A percentile compares a stretch with the other conserved stretches of the same genome.
Evolutionary conservation across 2,113 vertebrate genomes (phyloP).

Genomic region (Syngnathus floridae): DNA sequence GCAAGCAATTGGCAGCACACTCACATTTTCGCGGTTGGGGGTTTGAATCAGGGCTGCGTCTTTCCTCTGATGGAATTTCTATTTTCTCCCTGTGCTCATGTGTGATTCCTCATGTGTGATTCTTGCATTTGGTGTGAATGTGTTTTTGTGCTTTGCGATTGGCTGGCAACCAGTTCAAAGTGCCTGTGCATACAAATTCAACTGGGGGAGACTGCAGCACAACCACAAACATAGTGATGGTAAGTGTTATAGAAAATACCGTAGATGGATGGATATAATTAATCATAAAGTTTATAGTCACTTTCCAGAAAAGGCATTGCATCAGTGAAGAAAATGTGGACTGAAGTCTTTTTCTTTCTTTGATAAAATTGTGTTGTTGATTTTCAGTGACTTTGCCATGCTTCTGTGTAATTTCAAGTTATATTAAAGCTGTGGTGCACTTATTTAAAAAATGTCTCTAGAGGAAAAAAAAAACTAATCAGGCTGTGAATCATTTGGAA

Average conservation of each 20-base stretch:
- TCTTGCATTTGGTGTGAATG: too few species aligned
- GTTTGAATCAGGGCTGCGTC: not conserved
- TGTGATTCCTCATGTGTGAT: too few species aligned
- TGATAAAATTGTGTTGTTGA: constrained; percentile 26
- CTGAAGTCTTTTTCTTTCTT: not conserved
- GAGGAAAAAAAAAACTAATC: constrained; percentile 45
- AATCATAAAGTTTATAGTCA: not conserved
- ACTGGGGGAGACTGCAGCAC: not conserved
- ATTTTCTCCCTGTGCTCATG: too few species aligned
- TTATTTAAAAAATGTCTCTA: constrained; percentile 41
- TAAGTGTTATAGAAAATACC: not conserved
- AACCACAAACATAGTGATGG: not conserved
- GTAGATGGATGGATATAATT: not conserved
- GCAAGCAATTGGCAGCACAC: too few species aligned
- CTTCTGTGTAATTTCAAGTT: constrained; percentile 11
- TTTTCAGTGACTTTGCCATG: constrained; percentile 38
- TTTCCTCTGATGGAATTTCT: not conserved
- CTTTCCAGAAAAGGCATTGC: not conserved
- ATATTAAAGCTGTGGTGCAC: constrained; percentile 27
- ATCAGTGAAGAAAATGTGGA: not conserved
- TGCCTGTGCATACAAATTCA: not conserved
- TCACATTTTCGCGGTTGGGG: not conserved
- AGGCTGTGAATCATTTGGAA: constrained; percentile 54
- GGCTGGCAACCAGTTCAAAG: not conserved
- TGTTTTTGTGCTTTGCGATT: not conserved